Percentiles rank a stretch among this genome's conserved stretches.
These are phyloP conservation scores for Porites rus DNA, from an alignment of 92 coral and sea anemone species.

Conservation along the genomic window DNA sequence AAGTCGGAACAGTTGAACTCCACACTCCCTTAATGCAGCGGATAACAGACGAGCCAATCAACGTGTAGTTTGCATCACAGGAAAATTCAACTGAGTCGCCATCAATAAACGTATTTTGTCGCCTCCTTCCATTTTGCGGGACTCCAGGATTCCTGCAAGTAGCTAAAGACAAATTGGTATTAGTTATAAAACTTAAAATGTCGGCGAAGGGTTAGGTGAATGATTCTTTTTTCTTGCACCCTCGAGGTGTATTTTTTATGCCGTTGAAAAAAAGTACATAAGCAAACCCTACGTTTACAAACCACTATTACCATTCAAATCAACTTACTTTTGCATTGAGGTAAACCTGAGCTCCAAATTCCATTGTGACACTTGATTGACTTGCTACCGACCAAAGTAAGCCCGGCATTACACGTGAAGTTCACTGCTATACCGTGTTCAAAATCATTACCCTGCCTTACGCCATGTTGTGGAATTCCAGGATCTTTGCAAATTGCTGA, in stretches of 20 bases:
- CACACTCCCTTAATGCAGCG: conserved; percentile 40
- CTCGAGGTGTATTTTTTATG: too few species aligned
- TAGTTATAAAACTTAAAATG: too few species aligned
- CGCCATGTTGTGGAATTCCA: not conserved
- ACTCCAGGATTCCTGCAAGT: conserved; percentile 46
- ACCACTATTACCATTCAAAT: too few species aligned
- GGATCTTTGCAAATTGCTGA: not conserved
- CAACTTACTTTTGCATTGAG: conserved; percentile 54
- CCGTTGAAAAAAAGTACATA: too few species aligned
- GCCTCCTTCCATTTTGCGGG: conserved; percentile 30
- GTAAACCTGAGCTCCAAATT: conserved; percentile 59
- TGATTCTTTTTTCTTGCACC: too few species aligned
- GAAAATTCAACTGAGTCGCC: conserved; percentile 54
- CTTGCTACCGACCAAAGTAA: conserved; percentile 48
- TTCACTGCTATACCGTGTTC: not conserved
- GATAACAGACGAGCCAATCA: conserved; percentile 41
- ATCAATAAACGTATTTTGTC: conserved; percentile 36
- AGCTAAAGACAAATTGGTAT: not conserved
- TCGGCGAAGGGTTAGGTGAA: too few species aligned
- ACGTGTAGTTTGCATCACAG: conserved; percentile 41
- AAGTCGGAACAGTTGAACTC: conserved; percentile 34
- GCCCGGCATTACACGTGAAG: conserved; percentile 44
- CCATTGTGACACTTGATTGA: conserved; percentile 63
- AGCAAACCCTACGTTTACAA: too few species aligned
- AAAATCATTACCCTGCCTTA: not conserved